Evolutionary conservation across 1,140 invertebrate genomes (phyloP).

Genomic region (Drosophila quadrilineata): DNA sequence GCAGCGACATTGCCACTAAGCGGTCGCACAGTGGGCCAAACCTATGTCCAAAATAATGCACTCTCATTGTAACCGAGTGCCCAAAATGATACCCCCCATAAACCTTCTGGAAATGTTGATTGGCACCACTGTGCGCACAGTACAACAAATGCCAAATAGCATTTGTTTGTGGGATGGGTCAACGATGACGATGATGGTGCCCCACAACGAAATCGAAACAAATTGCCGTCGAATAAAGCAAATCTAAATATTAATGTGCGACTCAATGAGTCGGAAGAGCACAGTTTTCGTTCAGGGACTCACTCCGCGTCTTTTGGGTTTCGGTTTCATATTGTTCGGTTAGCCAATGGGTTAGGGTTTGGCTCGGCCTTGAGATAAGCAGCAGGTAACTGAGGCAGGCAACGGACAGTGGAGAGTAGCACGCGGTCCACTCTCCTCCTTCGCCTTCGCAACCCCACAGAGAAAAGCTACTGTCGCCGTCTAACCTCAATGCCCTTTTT

Average conservation of each 20-base stretch:
- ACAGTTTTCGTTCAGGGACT: constrained; percentile 13
- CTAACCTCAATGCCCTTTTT: constrained; percentile 11
- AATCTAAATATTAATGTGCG: constrained; percentile 74
- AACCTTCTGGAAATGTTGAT: too few relatives aligned
- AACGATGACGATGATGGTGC: constrained; percentile 5
- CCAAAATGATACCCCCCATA: too few relatives aligned
- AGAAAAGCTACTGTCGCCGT: too few relatives aligned
- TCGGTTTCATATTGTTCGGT: too few relatives aligned
- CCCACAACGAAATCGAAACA: constrained; percentile 61
- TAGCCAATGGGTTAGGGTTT: constrained; percentile 6
- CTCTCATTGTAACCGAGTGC: too few relatives aligned
- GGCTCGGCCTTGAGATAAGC: constrained; percentile 45
- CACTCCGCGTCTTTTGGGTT: neutral
- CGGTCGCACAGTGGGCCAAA: too few relatives aligned
- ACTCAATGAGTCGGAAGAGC: constrained; percentile 72
- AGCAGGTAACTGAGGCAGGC: constrained; percentile 43
- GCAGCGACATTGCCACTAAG: neutral
- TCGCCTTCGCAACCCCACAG: too few relatives aligned
- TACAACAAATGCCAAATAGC: too few relatives aligned
- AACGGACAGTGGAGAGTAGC: too few relatives aligned
- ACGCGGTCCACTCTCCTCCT: too few relatives aligned
- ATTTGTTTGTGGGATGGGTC: neutral
- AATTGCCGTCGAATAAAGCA: constrained; percentile 71
- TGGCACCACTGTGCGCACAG: constrained; percentile 18
- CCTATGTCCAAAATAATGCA: too few relatives aligned